Percentiles rank a stretch among this genome's conserved stretches.
These are phyloP conservation scores for Elaphurus davidianus DNA, from an alignment of 2,113 vertebrate genomes.

Conservation along the genomic window DNA sequence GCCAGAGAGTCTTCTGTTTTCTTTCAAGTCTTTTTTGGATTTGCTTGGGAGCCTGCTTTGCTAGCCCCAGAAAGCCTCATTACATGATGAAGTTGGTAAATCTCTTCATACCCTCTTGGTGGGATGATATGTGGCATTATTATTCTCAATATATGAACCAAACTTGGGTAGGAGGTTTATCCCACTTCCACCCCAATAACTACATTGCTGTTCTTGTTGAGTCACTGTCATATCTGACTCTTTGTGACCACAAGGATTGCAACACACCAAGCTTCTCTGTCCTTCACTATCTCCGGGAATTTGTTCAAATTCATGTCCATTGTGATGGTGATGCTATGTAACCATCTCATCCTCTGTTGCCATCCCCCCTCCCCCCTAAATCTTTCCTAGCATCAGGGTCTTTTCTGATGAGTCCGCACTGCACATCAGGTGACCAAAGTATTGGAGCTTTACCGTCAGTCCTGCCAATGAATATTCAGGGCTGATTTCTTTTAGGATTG, in stretches of 20 bases:
- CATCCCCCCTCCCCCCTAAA: not conserved
- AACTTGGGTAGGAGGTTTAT: not conserved
- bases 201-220: not conserved
- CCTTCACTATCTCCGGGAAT: not conserved
- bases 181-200: not conserved
- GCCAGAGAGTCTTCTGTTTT: accelerated
- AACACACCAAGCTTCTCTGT: not conserved
- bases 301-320: not conserved
- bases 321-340: not conserved
- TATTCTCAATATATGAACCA: not conserved
- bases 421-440: not conserved
- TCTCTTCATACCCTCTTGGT: not conserved
- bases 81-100: not conserved
- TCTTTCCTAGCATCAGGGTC: not conserved
- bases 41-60: not conserved
- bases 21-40: not conserved
- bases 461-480: not conserved
- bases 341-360: not conserved
- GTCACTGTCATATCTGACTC: accelerated
- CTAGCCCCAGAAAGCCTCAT: not conserved
- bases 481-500: not conserved
- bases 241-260: not conserved
- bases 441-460: not conserved
- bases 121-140: not conserved
- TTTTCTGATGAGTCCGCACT: not conserved